These are phyloP conservation scores for Tragelaphus imberbis DNA, from an alignment of 2,113 vertebrate genomes.

Conservation along the genomic window DNA sequence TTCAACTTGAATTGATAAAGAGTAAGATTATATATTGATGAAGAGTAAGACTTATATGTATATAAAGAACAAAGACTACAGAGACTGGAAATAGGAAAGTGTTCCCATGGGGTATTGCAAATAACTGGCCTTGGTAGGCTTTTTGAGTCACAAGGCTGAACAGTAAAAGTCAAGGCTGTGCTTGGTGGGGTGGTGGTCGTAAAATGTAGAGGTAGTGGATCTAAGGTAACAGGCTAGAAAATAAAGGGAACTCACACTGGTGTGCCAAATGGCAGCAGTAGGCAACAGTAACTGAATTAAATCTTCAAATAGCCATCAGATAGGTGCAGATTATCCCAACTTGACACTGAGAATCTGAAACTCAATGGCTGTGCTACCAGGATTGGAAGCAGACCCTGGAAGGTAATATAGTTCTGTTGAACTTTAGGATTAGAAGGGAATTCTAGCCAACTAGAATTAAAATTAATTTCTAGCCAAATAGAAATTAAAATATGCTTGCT, in stretches of 20 bases:
- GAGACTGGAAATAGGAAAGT: neutral
- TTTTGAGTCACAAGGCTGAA: neutral
- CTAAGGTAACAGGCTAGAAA: neutral
- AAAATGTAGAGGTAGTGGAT: neutral
- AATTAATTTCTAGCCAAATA: neutral
- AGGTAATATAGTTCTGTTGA: neutral
- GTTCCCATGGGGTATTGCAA: neutral
- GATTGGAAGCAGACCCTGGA: neutral
- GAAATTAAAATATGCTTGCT: neutral
- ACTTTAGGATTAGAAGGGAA: neutral
- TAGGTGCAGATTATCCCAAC: neutral
- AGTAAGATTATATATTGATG: neutral
- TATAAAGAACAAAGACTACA: neutral
- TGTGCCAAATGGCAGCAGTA: neutral
- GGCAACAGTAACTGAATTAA: neutral
- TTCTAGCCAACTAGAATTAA: neutral
- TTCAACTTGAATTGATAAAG: neutral
- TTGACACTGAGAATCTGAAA: neutral
- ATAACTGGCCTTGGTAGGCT: neutral
- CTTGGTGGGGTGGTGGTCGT: neutral
- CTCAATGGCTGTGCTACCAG: neutral
- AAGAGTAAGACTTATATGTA: neutral
- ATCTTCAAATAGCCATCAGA: neutral
- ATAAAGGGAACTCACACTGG: neutral
- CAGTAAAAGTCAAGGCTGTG: neutral